Conservation (phyloP, 2,888 invertebrate species). For the Polydrusus pterygomalis region DNA sequence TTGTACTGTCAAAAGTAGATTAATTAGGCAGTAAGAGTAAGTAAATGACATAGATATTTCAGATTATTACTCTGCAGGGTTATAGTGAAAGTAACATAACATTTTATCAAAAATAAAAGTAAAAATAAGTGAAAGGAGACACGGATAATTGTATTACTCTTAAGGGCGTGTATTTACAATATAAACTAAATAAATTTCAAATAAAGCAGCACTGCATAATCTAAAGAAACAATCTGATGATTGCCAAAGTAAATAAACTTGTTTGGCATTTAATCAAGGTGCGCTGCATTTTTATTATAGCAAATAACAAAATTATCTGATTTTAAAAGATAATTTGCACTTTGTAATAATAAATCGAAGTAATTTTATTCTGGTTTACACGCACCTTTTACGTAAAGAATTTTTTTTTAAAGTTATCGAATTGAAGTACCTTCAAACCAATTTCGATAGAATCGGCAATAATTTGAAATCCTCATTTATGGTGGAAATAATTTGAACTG, state of each 20-base stretch:
- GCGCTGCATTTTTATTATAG: background rate
- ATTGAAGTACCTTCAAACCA: too few species aligned
- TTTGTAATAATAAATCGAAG: too few species aligned
- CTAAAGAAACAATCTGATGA: background rate
- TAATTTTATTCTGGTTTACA: background rate
- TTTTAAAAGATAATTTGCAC: background rate
- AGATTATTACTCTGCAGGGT: background rate
- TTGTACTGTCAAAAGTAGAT: too few species aligned
- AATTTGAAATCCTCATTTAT: too few species aligned
- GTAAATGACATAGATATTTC: background rate
- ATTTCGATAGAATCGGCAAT: too few species aligned
- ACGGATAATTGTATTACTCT: background rate
- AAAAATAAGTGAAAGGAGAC: background rate
- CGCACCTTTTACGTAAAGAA: background rate
- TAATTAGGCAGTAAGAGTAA: background rate
- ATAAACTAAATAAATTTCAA: background rate
- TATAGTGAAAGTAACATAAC: background rate
- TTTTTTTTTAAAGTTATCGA: too few species aligned
- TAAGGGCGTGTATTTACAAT: background rate
- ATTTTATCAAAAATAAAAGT: constrained; percentile 3
- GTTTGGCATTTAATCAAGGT: background rate
- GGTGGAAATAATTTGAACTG: too few species aligned
- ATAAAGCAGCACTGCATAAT: background rate
- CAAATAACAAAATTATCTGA: background rate
- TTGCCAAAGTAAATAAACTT: background rate